A percentile compares a stretch with the other conserved stretches of the same genome.
phyloP scores from a whole-genome alignment of 1,140 invertebrate species.

The Doryteuthis pealeii region DNA sequence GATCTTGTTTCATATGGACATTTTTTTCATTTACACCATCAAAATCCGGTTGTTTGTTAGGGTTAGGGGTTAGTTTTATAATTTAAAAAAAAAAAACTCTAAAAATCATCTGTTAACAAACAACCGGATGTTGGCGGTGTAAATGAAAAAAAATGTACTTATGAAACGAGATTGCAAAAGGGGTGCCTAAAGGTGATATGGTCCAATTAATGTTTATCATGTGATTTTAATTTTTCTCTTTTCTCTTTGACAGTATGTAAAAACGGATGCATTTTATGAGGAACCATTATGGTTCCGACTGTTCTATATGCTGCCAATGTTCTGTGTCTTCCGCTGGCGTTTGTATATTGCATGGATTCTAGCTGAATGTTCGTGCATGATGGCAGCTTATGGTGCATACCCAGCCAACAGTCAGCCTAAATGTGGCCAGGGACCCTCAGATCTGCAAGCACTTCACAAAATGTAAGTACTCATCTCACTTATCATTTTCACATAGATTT shows the following conservation, averaged over 20 bases:
- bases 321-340: slow-evolving; percentile 83
- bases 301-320: slow-evolving; percentile 83
- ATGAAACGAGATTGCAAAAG: no score
- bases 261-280: slow-evolving; percentile 56
- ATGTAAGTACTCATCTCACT: slow-evolving; percentile 44
- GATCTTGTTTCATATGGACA: no score
- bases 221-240: no score
- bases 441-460: slow-evolving; percentile 58
- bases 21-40: no score
- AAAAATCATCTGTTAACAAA: no score
- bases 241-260: slow-evolving; percentile 48
- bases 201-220: no score
- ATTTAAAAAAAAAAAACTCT: no score
- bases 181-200: no score
- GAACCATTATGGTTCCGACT: slow-evolving; percentile 70
- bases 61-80: no score
- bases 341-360: slow-evolving; percentile 87
- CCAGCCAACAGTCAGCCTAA: slow-evolving; percentile 71
- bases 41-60: no score
- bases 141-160: no score
- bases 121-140: no score
- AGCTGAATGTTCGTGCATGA: slow-evolving; percentile 89
- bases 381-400: slow-evolving; percentile 87
- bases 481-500: background rate
- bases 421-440: slow-evolving; percentile 79